These are phyloP conservation scores for Prostheceraeus crozeri DNA, from an alignment of 2,888 invertebrate genomes.

Conservation along the genomic window DNA sequence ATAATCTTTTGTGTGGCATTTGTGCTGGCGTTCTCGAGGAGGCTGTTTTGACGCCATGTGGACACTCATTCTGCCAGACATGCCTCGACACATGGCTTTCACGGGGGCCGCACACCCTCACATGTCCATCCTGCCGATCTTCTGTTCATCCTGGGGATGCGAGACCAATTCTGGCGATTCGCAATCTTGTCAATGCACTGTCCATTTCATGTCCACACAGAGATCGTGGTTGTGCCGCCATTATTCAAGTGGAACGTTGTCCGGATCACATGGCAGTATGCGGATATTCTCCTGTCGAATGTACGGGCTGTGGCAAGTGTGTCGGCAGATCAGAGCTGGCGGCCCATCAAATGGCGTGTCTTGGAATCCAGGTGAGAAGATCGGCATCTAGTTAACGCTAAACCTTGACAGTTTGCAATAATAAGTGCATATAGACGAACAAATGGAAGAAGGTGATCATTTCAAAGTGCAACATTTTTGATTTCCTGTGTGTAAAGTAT, in stretches of 20 bases:
- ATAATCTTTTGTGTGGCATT: slow-evolving; percentile 51
- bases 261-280: slow-evolving; percentile 45
- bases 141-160: slow-evolving; percentile 40
- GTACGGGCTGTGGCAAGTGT: slow-evolving; percentile 46
- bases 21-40: slow-evolving; percentile 50
- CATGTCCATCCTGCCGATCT: slow-evolving; percentile 51
- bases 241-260: slow-evolving; percentile 45
- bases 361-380: slow-evolving; percentile 45
- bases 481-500: too few species aligned
- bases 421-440: too few species aligned
- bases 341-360: slow-evolving; percentile 48
- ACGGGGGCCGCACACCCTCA: slow-evolving; percentile 42
- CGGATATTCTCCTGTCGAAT: slow-evolving; percentile 46
- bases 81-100: slow-evolving; percentile 51
- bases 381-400: slow-evolving; percentile 47
- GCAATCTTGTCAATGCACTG: slow-evolving; percentile 49
- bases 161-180: slow-evolving; percentile 47
- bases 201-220: slow-evolving; percentile 46
- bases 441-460: too few species aligned
- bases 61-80: slow-evolving; percentile 49
- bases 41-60: slow-evolving; percentile 51
- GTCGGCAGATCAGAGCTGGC: slow-evolving; percentile 46
- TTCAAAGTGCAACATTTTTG: too few species aligned
- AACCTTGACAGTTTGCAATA: slow-evolving; percentile 46
- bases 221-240: slow-evolving; percentile 46